Evolutionary conservation across 2,113 vertebrate genomes (phyloP).

Genomic region (Solenodon paradoxus): DNA sequence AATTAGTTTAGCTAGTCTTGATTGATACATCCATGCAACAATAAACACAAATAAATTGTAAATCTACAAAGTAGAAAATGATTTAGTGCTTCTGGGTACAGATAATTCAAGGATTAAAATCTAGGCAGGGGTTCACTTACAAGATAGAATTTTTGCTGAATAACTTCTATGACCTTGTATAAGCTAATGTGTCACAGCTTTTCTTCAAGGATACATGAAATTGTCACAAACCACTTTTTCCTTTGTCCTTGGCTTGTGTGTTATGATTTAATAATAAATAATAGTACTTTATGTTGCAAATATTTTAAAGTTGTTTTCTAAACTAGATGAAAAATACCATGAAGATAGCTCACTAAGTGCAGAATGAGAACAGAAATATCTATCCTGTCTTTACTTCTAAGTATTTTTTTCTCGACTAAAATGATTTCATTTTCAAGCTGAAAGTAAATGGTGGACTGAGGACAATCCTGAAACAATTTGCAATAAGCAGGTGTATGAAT

Average conservation of each 20-base stretch:
- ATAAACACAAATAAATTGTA: slow-evolving; percentile 9
- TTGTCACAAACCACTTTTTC: not conserved
- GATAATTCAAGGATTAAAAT: not conserved
- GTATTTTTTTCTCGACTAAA: not conserved
- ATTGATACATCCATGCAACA: not conserved
- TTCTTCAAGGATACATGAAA: not conserved
- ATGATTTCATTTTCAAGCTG: not conserved
- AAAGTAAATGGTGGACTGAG: not conserved
- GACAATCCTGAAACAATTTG: not conserved
- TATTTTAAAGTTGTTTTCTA: not conserved
- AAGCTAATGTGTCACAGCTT: not conserved
- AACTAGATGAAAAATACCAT: not conserved
- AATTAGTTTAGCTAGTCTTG: slow-evolving; percentile 15
- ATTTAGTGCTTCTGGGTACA: not conserved
- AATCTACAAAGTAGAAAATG: not conserved
- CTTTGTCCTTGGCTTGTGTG: not conserved
- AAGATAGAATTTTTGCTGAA: not conserved
- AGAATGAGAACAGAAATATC: not conserved
- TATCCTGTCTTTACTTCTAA: not conserved
- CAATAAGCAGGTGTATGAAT: not conserved
- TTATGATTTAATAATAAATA: not conserved
- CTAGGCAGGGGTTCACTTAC: not conserved
- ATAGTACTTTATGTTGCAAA: not conserved
- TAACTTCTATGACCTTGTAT: not conserved
- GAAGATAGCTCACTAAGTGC: not conserved